Conservation (phyloP, 2,797 vertebrate species). For the Micromesistius poutassou region DNA sequence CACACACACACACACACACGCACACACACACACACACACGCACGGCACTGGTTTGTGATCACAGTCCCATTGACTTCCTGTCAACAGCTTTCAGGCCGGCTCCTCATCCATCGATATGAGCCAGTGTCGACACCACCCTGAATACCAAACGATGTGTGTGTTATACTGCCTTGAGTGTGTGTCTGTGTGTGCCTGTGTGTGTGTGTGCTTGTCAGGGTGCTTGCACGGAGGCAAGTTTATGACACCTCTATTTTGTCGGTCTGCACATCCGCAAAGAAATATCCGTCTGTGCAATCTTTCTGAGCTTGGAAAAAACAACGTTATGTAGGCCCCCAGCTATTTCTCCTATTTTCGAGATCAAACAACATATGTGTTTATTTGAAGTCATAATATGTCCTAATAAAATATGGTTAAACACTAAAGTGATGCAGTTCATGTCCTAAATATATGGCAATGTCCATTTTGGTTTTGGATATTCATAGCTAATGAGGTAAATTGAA, state of each 20-base stretch:
- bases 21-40: no score
- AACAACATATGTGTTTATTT: not conserved
- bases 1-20: not conserved
- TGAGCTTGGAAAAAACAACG: not conserved
- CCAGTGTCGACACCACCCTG: not conserved
- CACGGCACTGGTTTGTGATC: conserved; percentile 21
- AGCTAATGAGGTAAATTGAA: not conserved
- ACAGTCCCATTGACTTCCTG: conserved; percentile 47
- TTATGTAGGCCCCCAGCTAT: not conserved
- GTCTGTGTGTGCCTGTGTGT: not conserved
- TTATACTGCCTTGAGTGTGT: not conserved
- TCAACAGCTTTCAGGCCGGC: conserved; percentile 31
- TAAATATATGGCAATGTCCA: not conserved
- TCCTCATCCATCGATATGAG: not conserved
- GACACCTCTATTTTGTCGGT: not conserved
- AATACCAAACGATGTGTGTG: conserved; percentile 2
- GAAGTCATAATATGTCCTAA: not conserved
- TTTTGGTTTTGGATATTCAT: not conserved
- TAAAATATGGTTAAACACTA: not conserved
- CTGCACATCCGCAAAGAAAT: not conserved
- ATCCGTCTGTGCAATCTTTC: not conserved
- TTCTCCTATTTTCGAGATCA: not conserved
- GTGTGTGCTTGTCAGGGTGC: not conserved
- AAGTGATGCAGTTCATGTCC: no score
- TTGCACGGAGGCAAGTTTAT: not conserved